A percentile compares a stretch with the other conserved stretches of the same genome.
These are phyloP conservation scores for Drosophila lowei DNA, from an alignment of 1,140 invertebrate genomes.

Conservation along the genomic window DNA sequence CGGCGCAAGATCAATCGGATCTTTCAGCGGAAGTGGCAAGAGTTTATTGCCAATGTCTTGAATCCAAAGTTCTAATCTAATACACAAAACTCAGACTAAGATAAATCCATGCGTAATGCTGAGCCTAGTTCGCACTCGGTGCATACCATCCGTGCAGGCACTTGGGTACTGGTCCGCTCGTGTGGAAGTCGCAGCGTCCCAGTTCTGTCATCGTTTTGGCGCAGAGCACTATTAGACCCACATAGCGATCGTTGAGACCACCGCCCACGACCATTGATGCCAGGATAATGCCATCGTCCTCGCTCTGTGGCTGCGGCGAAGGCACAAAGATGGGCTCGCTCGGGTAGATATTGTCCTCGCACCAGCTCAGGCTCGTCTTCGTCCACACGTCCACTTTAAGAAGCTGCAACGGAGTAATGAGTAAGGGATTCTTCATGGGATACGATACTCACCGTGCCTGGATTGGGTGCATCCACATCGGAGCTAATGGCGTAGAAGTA, in stretches of 20 bases:
- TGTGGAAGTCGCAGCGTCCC: slow-evolving; percentile 87
- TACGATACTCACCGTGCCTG: slow-evolving; percentile 87
- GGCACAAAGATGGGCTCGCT: slow-evolving; percentile 95
- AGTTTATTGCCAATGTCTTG: slow-evolving; percentile 78
- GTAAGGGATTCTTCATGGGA: slow-evolving; percentile 85
- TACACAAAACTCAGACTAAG: slow-evolving; percentile 18
- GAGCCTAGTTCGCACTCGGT: slow-evolving; percentile 59
- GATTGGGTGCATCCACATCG: slow-evolving; percentile 91
- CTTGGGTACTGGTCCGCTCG: slow-evolving; percentile 89
- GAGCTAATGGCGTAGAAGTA: slow-evolving; percentile 96
- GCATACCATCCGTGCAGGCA: slow-evolving; percentile 92
- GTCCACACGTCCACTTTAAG: slow-evolving; percentile 90
- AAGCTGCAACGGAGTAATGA: slow-evolving; percentile 83
- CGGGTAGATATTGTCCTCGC: slow-evolving; percentile 89
- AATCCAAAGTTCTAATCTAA: slow-evolving; percentile 70
- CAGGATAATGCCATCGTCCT: slow-evolving; percentile 90
- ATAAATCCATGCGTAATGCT: slow-evolving; percentile 23
- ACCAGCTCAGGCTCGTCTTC: slow-evolving; percentile 88
- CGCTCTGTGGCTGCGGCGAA: slow-evolving; percentile 88
- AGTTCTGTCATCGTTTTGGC: slow-evolving; percentile 88
- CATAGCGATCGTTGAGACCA: slow-evolving; percentile 84
- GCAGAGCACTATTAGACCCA: slow-evolving; percentile 88
- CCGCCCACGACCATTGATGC: slow-evolving; percentile 88
- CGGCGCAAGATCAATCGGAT: slow-evolving; percentile 74
- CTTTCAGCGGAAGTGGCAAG: slow-evolving; percentile 76